phyloP scores from a whole-genome alignment of 2,113 vertebrate species.

The Pachyramphus minor region DNA sequence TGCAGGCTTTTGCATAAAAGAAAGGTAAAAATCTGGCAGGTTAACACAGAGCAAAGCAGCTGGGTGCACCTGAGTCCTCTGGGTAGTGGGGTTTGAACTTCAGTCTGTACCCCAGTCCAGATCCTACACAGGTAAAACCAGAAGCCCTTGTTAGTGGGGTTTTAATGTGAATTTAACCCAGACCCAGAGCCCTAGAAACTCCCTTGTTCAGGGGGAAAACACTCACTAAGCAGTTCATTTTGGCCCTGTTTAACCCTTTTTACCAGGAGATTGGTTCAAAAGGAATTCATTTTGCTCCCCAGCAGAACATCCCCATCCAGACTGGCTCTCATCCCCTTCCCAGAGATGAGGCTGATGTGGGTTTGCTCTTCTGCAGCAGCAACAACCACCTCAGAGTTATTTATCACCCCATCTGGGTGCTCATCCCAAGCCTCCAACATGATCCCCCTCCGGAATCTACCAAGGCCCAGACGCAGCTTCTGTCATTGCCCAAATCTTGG shows the following conservation, averaged over 20 bases:
- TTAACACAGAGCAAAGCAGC: not conserved
- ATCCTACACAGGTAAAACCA: not conserved
- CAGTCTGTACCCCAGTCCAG: not conserved
- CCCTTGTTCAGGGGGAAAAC: not conserved
- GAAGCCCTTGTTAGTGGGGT: not conserved
- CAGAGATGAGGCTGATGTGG: not conserved
- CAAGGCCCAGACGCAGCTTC: fast-evolving
- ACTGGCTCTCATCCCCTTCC: not conserved
- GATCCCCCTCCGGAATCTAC: fast-evolving
- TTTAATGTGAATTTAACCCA: not conserved
- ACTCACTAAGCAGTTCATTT: not conserved
- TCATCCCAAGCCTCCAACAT: fast-evolving
- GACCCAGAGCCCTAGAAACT: not conserved
- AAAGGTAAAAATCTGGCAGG: not conserved
- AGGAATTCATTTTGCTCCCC: not conserved
- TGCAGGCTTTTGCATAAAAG: not conserved
- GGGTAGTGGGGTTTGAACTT: not conserved
- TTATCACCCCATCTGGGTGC: fast-evolving
- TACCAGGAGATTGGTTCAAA: not conserved
- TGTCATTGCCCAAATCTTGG: not conserved
- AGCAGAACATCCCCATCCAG: not conserved
- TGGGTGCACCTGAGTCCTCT: fast-evolving
- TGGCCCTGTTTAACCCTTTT: not conserved
- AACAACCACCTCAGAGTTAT: not conserved
- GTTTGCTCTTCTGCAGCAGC: not conserved